A percentile compares a stretch with the other conserved stretches of the same genome.
These are phyloP conservation scores for Anolis apletophallus DNA, from an alignment of 2,797 vertebrate species.

Conservation along the genomic window DNA sequence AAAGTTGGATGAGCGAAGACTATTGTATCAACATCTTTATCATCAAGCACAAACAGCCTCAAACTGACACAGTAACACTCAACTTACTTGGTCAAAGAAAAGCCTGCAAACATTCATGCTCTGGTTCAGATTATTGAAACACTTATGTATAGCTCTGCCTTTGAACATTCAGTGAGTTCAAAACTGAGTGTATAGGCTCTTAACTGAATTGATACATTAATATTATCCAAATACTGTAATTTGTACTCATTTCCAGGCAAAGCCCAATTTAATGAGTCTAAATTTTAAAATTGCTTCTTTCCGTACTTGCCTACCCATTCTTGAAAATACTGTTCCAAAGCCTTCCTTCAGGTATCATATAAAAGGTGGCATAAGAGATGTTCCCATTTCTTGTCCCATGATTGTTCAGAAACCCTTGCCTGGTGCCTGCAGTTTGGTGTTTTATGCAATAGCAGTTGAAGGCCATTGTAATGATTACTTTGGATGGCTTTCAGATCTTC, in stretches of 20 bases:
- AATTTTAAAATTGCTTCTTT: neutral
- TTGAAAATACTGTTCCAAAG: neutral
- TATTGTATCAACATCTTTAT: neutral
- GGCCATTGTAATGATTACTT: neutral
- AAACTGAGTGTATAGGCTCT: neutral
- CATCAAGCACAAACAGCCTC: neutral
- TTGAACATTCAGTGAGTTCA: neutral
- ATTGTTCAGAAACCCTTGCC: neutral
- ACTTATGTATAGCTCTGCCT: neutral
- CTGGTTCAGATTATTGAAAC: neutral
- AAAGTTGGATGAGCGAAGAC: too few relatives aligned
- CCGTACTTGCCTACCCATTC: neutral
- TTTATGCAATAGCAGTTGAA: neutral
- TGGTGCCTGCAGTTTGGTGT: neutral
- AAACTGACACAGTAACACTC: neutral
- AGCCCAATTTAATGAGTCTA: neutral
- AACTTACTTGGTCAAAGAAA: neutral
- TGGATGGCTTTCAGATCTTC: too few relatives aligned
- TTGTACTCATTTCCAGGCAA: neutral
- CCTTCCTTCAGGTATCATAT: neutral
- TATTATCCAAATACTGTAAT: neutral
- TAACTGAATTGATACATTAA: neutral
- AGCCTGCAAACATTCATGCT: neutral
- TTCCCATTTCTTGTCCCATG: too few relatives aligned
- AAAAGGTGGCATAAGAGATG: neutral